These are phyloP conservation scores for Pao palembangensis DNA, from an alignment of 2,113 vertebrate species.

Conservation along the genomic window DNA sequence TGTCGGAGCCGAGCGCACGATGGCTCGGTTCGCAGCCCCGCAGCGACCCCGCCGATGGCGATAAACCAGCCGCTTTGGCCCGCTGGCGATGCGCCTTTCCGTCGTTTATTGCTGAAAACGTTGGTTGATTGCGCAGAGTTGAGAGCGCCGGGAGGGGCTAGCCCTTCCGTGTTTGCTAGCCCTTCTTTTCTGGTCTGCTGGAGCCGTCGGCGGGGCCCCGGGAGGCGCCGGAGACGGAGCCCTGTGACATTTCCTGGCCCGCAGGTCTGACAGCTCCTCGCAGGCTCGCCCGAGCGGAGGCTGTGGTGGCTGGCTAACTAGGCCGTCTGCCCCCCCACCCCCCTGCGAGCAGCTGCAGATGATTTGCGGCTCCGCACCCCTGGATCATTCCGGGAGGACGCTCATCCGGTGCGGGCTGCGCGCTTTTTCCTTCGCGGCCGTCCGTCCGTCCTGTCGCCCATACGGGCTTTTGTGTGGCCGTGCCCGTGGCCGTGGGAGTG, in stretches of 20 bases:
- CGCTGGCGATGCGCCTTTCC: constrained; percentile 35
- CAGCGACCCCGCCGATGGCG: constrained; percentile 42
- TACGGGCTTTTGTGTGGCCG: constrained; percentile 9
- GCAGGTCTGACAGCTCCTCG: constrained; percentile 54
- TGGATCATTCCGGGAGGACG: constrained; percentile 45
- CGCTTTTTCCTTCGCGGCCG: too few species aligned
- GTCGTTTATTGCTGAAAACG: constrained; percentile 24
- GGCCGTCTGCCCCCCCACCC: constrained; percentile 39
- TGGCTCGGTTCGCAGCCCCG: constrained; percentile 28
- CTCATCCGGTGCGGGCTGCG: constrained; percentile 7
- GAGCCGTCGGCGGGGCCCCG: constrained; percentile 35
- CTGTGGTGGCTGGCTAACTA: constrained; percentile 54
- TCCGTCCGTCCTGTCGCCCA: too few species aligned
- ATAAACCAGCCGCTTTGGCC: constrained; percentile 50
- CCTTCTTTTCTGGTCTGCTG: constrained; percentile 34
- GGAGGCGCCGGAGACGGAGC: constrained; percentile 33
- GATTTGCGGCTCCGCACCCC: constrained; percentile 52
- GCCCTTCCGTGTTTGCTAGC: constrained; percentile 19
- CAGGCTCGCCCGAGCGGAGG: constrained; percentile 30
- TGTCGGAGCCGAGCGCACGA: constrained; percentile 9
- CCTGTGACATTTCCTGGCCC: constrained; percentile 60
- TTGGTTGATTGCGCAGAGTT: too few species aligned
- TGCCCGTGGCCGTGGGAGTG: neutral
- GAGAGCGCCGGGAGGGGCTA: constrained; percentile 23
- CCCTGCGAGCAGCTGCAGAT: constrained; percentile 57